Percentiles rank a stretch among this genome's conserved stretches.
Evolutionary conservation across 2,797 vertebrate species (phyloP).

Genomic region (Prunella strophiata): DNA sequence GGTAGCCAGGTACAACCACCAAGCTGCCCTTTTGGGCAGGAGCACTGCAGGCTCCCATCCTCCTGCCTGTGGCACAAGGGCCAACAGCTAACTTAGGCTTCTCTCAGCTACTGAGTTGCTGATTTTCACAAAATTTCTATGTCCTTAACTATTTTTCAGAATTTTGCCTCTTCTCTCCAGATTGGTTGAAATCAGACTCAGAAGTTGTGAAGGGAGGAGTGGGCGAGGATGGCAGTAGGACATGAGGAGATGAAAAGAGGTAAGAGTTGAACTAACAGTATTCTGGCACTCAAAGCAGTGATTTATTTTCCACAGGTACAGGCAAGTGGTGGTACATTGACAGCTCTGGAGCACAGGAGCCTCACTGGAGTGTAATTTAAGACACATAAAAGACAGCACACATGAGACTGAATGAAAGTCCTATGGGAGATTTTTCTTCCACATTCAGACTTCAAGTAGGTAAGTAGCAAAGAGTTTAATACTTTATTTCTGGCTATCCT

Average conservation of each 20-base stretch:
- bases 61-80: background rate
- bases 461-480: background rate
- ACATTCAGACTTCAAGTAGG: background rate
- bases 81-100: background rate
- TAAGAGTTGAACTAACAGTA: background rate
- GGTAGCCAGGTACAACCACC: background rate
- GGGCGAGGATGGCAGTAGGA: background rate
- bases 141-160: background rate
- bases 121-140: background rate
- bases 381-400: constrained; percentile 8
- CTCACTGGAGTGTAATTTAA: constrained; percentile 21
- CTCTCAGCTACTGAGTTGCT: background rate
- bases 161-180: background rate
- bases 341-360: constrained; percentile 8
- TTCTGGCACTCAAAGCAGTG: background rate
- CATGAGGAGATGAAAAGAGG: background rate
- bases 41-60: background rate
- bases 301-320: background rate
- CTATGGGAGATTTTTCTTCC: background rate
- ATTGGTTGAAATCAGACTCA: background rate
- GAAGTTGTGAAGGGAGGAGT: background rate
- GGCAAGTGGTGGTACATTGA: background rate
- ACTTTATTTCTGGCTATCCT: background rate
- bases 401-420: background rate
- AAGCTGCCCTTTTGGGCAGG: background rate